phyloP scores from a whole-genome alignment of 2,797 vertebrate species.

The Pelochelys cantorii region DNA sequence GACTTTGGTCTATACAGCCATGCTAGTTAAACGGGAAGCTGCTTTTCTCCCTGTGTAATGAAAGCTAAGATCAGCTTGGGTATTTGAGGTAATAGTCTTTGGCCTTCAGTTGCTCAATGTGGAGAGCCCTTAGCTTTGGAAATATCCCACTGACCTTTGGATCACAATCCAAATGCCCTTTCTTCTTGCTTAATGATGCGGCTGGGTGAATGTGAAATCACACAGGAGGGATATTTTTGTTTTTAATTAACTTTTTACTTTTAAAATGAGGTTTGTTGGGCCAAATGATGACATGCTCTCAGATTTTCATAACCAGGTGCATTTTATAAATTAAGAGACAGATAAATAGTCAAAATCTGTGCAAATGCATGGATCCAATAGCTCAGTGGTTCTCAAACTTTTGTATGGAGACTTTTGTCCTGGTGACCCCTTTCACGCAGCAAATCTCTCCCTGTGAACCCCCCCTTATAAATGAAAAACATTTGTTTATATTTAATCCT shows the following conservation, averaged over 20 bases:
- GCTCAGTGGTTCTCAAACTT: background rate
- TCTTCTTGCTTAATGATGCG: background rate
- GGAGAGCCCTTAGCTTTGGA: accelerated
- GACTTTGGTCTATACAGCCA: background rate
- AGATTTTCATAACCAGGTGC: background rate
- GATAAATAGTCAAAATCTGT: accelerated
- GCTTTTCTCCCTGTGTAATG: background rate
- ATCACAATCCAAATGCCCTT: accelerated
- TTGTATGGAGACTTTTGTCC: no score
- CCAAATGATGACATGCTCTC: accelerated
- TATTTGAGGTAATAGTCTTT: background rate
- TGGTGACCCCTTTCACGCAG: no score
- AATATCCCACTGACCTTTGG: background rate
- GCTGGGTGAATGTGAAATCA: background rate
- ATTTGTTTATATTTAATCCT: no score
- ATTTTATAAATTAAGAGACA: background rate
- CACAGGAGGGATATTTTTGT: background rate
- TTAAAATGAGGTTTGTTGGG: background rate
- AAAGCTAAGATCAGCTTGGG: background rate
- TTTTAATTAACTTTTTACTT: background rate
- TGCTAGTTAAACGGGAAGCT: background rate
- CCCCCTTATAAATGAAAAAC: no score
- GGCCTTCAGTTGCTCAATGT: accelerated
- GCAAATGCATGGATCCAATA: constrained; percentile 1
- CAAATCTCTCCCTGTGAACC: no score